Percentiles rank a stretch among this genome's conserved stretches.
Conservation (phyloP, 2,113 vertebrate genomes). For the Daubentonia madagascariensis region DNA sequence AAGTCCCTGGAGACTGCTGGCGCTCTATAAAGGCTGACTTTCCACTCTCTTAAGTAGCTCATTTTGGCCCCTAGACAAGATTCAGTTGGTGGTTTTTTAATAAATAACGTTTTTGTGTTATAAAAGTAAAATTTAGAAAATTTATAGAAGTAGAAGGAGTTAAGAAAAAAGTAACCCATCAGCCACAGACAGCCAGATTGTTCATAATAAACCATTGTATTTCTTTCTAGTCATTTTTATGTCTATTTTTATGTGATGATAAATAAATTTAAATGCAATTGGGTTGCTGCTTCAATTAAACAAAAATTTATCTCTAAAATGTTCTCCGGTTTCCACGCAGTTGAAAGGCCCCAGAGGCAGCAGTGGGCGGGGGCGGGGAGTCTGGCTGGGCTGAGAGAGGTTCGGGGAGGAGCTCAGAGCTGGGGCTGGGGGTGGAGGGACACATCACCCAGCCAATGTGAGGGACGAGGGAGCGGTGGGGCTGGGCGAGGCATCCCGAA, state of each 20-base stretch:
- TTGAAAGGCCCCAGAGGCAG: not conserved
- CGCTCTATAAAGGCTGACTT: not conserved
- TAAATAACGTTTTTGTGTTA: constrained; percentile 62
- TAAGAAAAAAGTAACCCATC: not conserved
- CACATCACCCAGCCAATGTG: rapidly evolving
- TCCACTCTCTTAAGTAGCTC: not conserved
- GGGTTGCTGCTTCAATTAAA: not conserved
- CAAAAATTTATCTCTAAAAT: not conserved
- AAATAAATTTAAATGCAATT: not conserved
- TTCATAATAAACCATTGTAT: not conserved
- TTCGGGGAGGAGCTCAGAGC: not conserved
- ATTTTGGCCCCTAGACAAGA: constrained; percentile 29
- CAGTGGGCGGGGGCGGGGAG: too few relatives aligned
- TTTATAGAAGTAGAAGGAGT: constrained; percentile 23
- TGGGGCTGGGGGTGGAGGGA: not conserved
- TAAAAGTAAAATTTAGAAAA: constrained; percentile 51
- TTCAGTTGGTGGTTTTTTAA: constrained; percentile 41
- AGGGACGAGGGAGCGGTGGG: not conserved
- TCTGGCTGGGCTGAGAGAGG: not conserved
- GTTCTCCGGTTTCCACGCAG: not conserved
- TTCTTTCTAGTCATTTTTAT: not conserved
- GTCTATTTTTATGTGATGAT: not conserved
- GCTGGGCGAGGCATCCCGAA: not conserved
- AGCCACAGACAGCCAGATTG: not conserved
- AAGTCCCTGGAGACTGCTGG: not conserved